Conservation (phyloP, 1,140 invertebrate species). For the Phortica variegata region DNA sequence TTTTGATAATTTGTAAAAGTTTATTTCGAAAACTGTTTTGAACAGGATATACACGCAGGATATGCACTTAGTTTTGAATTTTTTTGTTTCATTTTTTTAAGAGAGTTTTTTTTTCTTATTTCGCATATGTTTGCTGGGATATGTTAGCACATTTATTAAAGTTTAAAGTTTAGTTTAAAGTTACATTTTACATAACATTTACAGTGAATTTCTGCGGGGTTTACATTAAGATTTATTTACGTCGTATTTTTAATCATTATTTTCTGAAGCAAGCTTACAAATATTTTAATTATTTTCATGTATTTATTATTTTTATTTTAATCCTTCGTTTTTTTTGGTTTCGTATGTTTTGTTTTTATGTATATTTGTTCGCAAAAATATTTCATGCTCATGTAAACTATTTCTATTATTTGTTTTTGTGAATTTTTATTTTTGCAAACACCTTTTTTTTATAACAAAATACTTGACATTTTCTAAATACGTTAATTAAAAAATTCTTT, state of each 20-base stretch:
- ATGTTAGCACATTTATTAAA: conserved; percentile 39
- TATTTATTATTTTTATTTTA: conserved; percentile 10
- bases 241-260: conserved; percentile 23
- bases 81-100: conserved; percentile 15
- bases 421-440: too few relatives aligned
- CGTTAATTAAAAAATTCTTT: too few relatives aligned
- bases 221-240: too few relatives aligned
- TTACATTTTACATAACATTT: too few relatives aligned
- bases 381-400: conserved; percentile 4
- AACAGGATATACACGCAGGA: too few relatives aligned
- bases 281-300: conserved; percentile 24
- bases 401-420: not conserved
- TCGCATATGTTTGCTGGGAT: conserved; percentile 12
- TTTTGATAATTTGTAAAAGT: too few relatives aligned
- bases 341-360: conserved; percentile 12
- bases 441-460: too few relatives aligned
- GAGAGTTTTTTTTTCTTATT: too few relatives aligned
- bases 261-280: too few relatives aligned
- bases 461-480: too few relatives aligned
- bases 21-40: too few relatives aligned
- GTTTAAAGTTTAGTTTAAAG: too few relatives aligned
- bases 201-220: conserved; percentile 31
- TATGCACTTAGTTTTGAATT: conserved; percentile 11
- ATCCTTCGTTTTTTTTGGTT: conserved; percentile 2
- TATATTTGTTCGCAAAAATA: conserved; percentile 33